Evolutionary conservation across 2,113 vertebrate genomes (phyloP).

Genomic region (Ceyx cyanopectus): DNA sequence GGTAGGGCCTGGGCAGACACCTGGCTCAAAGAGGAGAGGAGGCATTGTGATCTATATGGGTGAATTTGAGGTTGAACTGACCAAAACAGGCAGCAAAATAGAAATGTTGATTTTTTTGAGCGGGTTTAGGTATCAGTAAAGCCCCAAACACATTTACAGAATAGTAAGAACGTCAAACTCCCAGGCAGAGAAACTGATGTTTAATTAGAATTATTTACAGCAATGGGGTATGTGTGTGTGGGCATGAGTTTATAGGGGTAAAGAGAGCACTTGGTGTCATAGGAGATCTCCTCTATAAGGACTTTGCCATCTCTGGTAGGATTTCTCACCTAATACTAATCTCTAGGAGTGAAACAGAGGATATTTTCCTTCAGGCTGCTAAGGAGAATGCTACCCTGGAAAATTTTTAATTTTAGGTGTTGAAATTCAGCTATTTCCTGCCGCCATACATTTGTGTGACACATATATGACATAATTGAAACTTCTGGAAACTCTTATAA

Average conservation of each 20-base stretch:
- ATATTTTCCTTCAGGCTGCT: slow-evolving; percentile 43
- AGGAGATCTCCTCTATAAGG: neutral
- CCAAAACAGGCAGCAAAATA: neutral
- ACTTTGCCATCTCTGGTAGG: neutral
- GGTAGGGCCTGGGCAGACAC: neutral
- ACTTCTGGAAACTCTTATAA: slow-evolving; percentile 63
- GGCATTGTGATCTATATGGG: neutral
- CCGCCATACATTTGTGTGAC: neutral
- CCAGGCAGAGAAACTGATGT: neutral
- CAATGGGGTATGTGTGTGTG: accelerated
- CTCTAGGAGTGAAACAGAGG: neutral
- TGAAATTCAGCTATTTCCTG: slow-evolving; percentile 76
- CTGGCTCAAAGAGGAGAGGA: neutral
- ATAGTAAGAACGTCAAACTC: neutral
- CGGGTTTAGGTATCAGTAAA: neutral
- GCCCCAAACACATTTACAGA: neutral
- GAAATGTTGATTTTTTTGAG: neutral
- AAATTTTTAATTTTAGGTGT: slow-evolving; percentile 71
- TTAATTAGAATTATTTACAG: neutral
- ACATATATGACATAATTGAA: slow-evolving; percentile 49
- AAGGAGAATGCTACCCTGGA: slow-evolving; percentile 31
- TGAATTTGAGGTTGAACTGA: neutral
- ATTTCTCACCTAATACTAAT: slow-evolving; percentile 5
- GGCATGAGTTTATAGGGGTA: neutral
- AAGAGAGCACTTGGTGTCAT: neutral